Conservation (phyloP, 1,140 invertebrate genomes). For the Pararge aegeria region DNA sequence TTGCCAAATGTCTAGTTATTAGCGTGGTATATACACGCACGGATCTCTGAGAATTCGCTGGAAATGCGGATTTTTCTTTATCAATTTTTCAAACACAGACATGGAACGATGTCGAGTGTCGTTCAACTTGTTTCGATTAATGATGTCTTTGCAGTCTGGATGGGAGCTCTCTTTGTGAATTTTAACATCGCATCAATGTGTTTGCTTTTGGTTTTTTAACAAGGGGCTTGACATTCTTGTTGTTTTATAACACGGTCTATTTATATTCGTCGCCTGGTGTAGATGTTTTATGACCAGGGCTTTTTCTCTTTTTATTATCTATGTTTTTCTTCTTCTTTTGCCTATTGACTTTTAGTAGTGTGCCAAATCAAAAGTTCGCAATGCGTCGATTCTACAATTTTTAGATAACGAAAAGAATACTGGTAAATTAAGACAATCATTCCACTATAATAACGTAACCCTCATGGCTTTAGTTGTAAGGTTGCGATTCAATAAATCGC, state of each 20-base stretch:
- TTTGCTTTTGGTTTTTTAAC: slow-evolving; percentile 5
- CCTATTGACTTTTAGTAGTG: too few relatives aligned
- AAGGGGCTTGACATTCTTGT: not conserved
- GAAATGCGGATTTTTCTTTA: not conserved
- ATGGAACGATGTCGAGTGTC: slow-evolving; percentile 9
- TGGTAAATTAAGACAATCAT: too few relatives aligned
- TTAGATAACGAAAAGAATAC: too few relatives aligned
- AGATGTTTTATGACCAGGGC: not conserved
- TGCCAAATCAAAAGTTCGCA: too few relatives aligned
- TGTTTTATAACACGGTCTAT: not conserved
- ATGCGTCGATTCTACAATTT: too few relatives aligned
- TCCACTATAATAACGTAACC: too few relatives aligned
- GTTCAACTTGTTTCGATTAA: slow-evolving; percentile 12
- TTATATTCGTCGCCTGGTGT: not conserved
- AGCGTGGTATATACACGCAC: too few relatives aligned
- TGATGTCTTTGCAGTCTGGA: slow-evolving; percentile 10
- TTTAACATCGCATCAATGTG: slow-evolving; percentile 5
- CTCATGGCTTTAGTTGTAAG: too few relatives aligned
- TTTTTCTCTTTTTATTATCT: too few relatives aligned
- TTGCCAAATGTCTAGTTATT: too few relatives aligned
- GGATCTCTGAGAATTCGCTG: not conserved
- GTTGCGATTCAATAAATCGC: too few relatives aligned
- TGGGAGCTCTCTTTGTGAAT: slow-evolving; percentile 9
- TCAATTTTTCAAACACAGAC: slow-evolving; percentile 9
- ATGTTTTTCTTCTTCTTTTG: too few relatives aligned